phyloP scores from a whole-genome alignment of 2,797 vertebrate genomes.

The Gallinago stenura region DNA sequence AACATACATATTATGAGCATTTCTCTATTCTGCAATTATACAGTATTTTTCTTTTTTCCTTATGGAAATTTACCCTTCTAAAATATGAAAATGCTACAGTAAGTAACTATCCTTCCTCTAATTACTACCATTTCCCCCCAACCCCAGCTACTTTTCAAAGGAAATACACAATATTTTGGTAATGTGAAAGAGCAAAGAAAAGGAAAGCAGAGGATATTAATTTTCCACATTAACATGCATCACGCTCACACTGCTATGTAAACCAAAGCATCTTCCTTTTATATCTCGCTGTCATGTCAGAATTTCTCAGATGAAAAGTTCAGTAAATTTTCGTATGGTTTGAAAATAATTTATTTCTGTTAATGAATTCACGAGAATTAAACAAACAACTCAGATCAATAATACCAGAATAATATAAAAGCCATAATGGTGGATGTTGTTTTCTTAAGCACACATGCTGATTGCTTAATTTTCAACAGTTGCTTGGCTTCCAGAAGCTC shows the following conservation, averaged over 20 bases:
- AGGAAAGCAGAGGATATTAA: neutral
- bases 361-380: neutral
- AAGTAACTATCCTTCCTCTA: neutral
- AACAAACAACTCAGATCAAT: neutral
- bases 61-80: neutral
- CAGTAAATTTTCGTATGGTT: neutral
- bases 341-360: constrained; percentile 11
- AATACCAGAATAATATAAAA: constrained; percentile 8
- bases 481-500: constrained; percentile 19
- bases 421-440: neutral
- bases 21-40: neutral
- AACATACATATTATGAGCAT: neutral
- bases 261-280: neutral
- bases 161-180: neutral
- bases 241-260: neutral
- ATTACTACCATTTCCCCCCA: neutral
- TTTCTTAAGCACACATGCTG: constrained; percentile 1
- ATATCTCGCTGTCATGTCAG: neutral
- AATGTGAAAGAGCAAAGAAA: neutral
- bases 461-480: constrained; percentile 48
- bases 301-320: neutral
- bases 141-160: neutral
- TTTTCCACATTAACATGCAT: neutral
- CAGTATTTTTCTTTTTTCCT: neutral
- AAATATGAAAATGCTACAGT: neutral